Conservation (phyloP, 1,140 invertebrate species). For the Pseudomyrmex dendroicus region DNA sequence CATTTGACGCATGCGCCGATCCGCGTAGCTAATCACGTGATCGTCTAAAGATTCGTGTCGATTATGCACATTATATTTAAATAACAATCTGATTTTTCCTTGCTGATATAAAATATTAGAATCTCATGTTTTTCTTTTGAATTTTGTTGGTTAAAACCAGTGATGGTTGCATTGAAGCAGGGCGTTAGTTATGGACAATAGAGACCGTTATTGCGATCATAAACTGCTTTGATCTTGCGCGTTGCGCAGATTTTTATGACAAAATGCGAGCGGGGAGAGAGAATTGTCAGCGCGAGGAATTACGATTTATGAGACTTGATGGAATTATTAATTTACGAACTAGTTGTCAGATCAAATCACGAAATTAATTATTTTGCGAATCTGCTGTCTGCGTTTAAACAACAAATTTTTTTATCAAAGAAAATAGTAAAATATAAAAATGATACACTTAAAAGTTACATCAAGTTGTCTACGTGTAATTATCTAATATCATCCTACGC, state of each 20-base stretch:
- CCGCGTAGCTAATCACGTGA: too few relatives aligned
- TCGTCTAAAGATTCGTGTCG: too few relatives aligned
- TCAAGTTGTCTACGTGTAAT: not conserved
- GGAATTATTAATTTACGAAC: slow-evolving; percentile 25
- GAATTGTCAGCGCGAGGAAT: slow-evolving; percentile 24
- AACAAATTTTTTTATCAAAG: not conserved
- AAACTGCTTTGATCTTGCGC: slow-evolving; percentile 47
- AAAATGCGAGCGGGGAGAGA: not conserved
- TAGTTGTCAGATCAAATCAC: not conserved
- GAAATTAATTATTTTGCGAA: not conserved
- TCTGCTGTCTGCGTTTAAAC: not conserved
- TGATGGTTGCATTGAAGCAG: not conserved
- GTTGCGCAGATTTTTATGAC: slow-evolving; percentile 34
- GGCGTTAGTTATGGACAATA: slow-evolving; percentile 26
- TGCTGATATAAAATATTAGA: too few relatives aligned
- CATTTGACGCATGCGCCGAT: too few relatives aligned
- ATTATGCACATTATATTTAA: too few relatives aligned
- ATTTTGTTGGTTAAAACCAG: not conserved
- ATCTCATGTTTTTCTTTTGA: too few relatives aligned
- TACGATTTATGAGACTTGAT: slow-evolving; percentile 15
- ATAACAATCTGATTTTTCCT: too few relatives aligned
- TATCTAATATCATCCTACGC: slow-evolving; percentile 6
- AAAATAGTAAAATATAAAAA: not conserved
- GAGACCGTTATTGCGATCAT: slow-evolving; percentile 38
- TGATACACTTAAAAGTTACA: not conserved